Evolutionary conservation across 1,140 invertebrate species (phyloP).

Genomic region (Mizuhopecten yessoensis): DNA sequence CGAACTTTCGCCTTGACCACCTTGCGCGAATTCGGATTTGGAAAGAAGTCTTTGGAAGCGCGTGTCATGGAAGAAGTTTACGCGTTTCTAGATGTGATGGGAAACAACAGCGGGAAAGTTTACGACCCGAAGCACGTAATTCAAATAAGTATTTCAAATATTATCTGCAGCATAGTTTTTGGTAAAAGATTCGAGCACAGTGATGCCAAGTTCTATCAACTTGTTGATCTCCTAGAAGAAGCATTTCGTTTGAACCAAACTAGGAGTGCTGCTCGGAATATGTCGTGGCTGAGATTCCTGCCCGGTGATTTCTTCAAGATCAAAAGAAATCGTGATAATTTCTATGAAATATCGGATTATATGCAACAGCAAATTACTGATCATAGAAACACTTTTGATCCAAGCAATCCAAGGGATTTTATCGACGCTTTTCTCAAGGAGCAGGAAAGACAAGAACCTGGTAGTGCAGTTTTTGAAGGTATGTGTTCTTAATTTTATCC

Average conservation of each 20-base stretch:
- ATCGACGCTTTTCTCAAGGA: slow-evolving; percentile 63
- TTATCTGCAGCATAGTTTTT: slow-evolving; percentile 94
- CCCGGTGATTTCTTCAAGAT: background rate
- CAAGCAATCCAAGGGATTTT: slow-evolving; percentile 58
- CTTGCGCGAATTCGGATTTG: slow-evolving; percentile 49
- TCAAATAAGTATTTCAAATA: slow-evolving; percentile 85
- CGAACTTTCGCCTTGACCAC: slow-evolving; percentile 45
- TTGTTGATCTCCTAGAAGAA: background rate
- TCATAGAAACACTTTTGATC: slow-evolving; percentile 55
- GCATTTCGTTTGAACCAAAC: background rate
- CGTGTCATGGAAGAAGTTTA: slow-evolving; percentile 43
- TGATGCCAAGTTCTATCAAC: slow-evolving; percentile 77
- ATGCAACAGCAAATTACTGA: slow-evolving; percentile 44
- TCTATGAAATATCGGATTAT: background rate
- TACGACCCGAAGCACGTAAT: slow-evolving; percentile 53
- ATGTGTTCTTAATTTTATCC: background rate
- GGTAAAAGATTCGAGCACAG: slow-evolving; percentile 86
- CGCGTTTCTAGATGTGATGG: slow-evolving; percentile 47
- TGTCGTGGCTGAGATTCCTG: background rate
- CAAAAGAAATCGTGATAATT: background rate
- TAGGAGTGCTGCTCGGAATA: background rate
- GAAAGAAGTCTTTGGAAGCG: slow-evolving; percentile 49
- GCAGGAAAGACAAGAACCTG: slow-evolving; percentile 79
- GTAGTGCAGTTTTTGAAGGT: slow-evolving; percentile 16
- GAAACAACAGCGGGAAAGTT: background rate